Evolutionary conservation across 2,888 invertebrate genomes (phyloP).

Genomic region (Drosophila atripex): DNA sequence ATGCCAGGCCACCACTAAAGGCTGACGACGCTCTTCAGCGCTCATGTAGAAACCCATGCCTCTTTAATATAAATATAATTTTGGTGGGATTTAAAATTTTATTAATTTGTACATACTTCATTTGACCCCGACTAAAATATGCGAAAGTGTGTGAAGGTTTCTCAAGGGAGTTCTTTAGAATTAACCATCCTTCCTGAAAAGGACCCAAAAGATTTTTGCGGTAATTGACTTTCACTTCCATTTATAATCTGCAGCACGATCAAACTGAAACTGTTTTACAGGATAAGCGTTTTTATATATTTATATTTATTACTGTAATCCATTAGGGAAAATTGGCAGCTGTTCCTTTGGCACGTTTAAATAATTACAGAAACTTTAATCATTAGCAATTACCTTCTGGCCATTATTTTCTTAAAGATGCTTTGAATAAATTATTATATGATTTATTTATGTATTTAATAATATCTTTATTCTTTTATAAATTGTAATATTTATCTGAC

Average conservation of each 20-base stretch:
- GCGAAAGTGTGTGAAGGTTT: background rate
- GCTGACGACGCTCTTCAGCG: conserved; percentile 9
- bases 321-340: background rate
- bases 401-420: no score
- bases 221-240: background rate
- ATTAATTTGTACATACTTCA: background rate
- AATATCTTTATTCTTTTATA: no score
- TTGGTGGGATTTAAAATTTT: background rate
- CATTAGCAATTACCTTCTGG: background rate
- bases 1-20: conserved; percentile 23
- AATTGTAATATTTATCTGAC: no score
- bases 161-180: background rate
- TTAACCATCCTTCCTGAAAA: background rate
- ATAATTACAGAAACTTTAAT: background rate
- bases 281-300: background rate
- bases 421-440: no score
- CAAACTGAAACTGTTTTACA: background rate
- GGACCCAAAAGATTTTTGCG: background rate
- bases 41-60: conserved; percentile 31
- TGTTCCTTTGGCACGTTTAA: background rate
- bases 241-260: background rate
- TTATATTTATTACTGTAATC: no score
- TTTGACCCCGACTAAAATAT: background rate
- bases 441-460: no score
- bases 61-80: conserved; percentile 13